Conservation (phyloP, 2,888 invertebrate genomes). For the Epistrophella euchroma region DNA sequence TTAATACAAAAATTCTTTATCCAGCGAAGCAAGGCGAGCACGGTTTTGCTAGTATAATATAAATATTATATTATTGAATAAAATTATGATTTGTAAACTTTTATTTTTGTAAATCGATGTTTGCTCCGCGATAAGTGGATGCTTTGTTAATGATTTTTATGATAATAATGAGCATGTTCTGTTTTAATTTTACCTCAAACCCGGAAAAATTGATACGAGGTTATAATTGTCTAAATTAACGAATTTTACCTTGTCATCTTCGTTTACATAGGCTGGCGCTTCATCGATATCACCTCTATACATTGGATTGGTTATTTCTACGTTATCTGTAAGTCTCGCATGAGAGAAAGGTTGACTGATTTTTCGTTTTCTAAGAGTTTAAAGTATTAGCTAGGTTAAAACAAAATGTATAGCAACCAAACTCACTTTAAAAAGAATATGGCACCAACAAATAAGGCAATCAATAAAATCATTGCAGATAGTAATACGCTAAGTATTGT, state of each 20-base stretch:
- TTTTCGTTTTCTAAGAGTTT: constrained; percentile 83
- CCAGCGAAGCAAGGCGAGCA: no score
- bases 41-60: no score
- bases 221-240: neutral
- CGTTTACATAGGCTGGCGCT: constrained; percentile 85
- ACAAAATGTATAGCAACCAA: neutral
- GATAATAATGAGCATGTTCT: no score
- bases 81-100: no score
- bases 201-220: neutral
- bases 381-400: neutral
- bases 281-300: constrained; percentile 90
- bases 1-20: no score
- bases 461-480: constrained; percentile 79
- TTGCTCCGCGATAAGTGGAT: no score
- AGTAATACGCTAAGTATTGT: constrained; percentile 81
- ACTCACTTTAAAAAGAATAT: constrained; percentile 84
- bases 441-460: constrained; percentile 81
- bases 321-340: constrained; percentile 92
- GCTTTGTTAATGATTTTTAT: no score
- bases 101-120: no score
- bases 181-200: no score
- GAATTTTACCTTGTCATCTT: constrained; percentile 86
- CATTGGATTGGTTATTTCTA: constrained; percentile 94
- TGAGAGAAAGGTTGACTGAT: constrained; percentile 89
- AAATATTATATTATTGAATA: no score